Evolutionary conservation across 2,888 invertebrate species (phyloP), one percentile per base, ranked within the genome.

Genomic region (Acronicta psi): DNA sequence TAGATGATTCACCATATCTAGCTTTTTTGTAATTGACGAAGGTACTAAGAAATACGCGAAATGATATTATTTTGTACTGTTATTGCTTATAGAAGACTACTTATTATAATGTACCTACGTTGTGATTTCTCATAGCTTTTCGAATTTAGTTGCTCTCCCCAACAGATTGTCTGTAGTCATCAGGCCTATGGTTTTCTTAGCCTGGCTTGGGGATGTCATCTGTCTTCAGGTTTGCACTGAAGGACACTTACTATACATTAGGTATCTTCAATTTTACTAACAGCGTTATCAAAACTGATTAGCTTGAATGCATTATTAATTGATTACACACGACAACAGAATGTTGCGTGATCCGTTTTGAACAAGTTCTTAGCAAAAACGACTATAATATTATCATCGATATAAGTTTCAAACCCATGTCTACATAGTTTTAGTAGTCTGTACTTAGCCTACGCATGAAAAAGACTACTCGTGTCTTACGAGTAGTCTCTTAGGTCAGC

Each of bases 401-500:
- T 13, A 23, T 44, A 53, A 44, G 23, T 14, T 38, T 40, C 2
- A 8, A 17, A n/a, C 16, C 43, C 42, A 40, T 13, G 43, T 59
- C 59, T 68, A 42, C 20, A 56, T 29, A 59, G 44, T 64, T 75
- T 72, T 64, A 72, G 57, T 55, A 59, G 54, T 72, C 57, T 63
- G 20, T 61, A 53, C 31, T 44, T 41, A 29, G 47, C 36, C 20
- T 65, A 45, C 42, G 59, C 73, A 54, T 60, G 52, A 62, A 73
- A 77, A 77, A 59, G 66, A 65, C 53, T 73, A 52, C 68, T 69
- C 67, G 65, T 70, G 68, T 69, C 63, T 75, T 71, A 80, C 73
- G 61, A 59, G 76, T 62, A 69, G 80, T 80, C n/a, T n/a, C n/a
- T n/a, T 73, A 78, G 82, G 81, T 81, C 79, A 81, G 83, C 79